Percentiles rank a stretch among this genome's conserved stretches.
phyloP scores from a whole-genome alignment of 1,140 invertebrate species.

The Drosophila bocqueti region DNA sequence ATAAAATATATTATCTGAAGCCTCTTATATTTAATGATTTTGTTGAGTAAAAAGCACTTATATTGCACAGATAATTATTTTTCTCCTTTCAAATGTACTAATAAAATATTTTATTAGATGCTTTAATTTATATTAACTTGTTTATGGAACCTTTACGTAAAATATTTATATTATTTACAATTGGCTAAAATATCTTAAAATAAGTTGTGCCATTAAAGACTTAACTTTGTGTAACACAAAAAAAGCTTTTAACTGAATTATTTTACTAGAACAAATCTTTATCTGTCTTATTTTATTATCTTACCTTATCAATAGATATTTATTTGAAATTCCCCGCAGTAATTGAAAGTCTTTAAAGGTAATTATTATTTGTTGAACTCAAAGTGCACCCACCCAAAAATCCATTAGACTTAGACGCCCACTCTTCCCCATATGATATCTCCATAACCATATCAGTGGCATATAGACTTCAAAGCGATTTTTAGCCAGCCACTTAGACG shows the following conservation, averaged over 20 bases:
- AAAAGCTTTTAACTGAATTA: not conserved
- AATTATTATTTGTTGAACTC: not conserved
- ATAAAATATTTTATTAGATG: not conserved
- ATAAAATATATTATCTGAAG: not conserved
- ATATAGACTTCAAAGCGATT: conserved; percentile 42
- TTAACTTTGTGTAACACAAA: not conserved
- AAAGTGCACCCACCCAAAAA: conserved; percentile 58
- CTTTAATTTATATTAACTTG: too few relatives aligned
- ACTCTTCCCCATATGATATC: conserved; percentile 20
- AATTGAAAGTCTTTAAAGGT: not conserved
- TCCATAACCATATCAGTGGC: conserved; percentile 14
- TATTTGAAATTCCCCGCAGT: not conserved
- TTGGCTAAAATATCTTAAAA: not conserved
- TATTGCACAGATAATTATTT: not conserved
- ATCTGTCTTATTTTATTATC: not conserved
- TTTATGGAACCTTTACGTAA: not conserved
- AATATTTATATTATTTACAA: not conserved
- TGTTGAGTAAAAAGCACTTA: not conserved
- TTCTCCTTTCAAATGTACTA: not conserved
- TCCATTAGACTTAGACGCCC: conserved; percentile 48
- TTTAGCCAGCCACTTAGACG: conserved; percentile 52
- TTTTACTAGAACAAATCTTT: too few relatives aligned
- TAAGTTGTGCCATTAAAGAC: not conserved
- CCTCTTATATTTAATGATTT: not conserved
- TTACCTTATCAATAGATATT: not conserved